Conservation (phyloP, 2,113 vertebrate species). For the Dicaeum eximium region DNA sequence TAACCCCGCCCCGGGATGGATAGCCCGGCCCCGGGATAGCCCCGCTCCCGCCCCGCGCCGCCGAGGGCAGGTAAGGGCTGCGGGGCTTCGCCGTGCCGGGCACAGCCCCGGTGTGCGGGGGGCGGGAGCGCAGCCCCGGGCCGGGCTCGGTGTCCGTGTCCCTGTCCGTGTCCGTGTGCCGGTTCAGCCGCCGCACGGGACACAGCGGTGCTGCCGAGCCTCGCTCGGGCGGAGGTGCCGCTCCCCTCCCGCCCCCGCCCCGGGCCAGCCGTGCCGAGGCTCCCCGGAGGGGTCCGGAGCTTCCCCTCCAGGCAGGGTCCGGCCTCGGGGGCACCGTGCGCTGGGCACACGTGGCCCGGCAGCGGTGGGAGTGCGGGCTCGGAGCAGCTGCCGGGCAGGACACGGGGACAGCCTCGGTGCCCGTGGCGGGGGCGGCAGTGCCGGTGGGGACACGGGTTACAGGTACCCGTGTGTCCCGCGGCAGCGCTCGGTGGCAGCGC, state of each 20-base stretch:
- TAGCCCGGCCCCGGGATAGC: background rate
- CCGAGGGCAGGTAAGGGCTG: background rate
- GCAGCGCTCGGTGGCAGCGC: background rate
- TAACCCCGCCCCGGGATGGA: background rate
- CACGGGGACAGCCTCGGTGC: background rate
- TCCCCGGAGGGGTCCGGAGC: background rate
- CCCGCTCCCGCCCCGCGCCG: background rate
- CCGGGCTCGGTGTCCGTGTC: no score
- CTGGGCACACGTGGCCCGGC: background rate
- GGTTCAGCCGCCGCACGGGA: background rate
- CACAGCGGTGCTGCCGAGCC: background rate
- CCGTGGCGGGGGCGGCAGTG: background rate
- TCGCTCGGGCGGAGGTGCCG: background rate
- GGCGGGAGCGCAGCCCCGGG: background rate
- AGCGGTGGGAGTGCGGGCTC: background rate
- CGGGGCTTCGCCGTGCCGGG: fast-evolving
- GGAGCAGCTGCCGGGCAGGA: background rate
- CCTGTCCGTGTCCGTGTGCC: background rate
- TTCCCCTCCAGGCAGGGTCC: background rate
- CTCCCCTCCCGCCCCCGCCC: background rate
- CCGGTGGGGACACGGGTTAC: background rate
- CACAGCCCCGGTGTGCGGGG: background rate
- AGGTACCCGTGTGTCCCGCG: background rate
- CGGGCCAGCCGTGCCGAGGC: background rate
- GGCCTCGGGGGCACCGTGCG: background rate